Conservation (phyloP, 2,113 vertebrate genomes). For the Columbina picui region DNA sequence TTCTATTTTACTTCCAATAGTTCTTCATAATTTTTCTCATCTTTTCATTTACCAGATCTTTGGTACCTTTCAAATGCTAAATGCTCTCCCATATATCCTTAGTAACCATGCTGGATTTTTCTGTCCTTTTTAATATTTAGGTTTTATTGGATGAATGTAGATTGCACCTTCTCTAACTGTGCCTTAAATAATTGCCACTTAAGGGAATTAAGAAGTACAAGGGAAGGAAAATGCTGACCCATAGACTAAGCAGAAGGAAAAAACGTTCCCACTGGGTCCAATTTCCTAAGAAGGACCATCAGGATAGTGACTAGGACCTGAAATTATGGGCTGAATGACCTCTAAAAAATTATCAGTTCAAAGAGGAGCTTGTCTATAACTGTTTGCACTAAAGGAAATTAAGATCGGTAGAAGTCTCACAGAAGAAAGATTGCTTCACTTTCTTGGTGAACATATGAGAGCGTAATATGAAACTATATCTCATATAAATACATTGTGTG, state of each 20-base stretch:
- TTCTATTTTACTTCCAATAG: conserved; percentile 61
- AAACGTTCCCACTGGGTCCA: conserved; percentile 79
- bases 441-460: conserved; percentile 37
- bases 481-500: conserved; percentile 1
- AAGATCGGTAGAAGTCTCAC: conserved; percentile 21
- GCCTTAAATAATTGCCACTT: conserved; percentile 83
- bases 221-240: conserved; percentile 80
- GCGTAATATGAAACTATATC: neutral
- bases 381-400: conserved; percentile 66
- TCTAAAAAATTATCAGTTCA: conserved; percentile 74
- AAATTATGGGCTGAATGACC: conserved; percentile 76
- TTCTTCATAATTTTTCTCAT: conserved; percentile 58
- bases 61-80: conserved; percentile 73
- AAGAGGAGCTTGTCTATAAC: conserved; percentile 67
- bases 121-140: conserved; percentile 82
- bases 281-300: conserved; percentile 79
- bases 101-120: conserved; percentile 74
- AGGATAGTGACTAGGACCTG: conserved; percentile 68
- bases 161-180: conserved; percentile 78
- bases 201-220: conserved; percentile 81
- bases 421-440: conserved; percentile 36
- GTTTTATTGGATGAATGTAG: conserved; percentile 81
- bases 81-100: conserved; percentile 75
- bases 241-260: conserved; percentile 74
- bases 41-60: conserved; percentile 58